Evolutionary conservation across 23 tunicate species (phyloP).

Genomic region (Halocynthia aurantium): DNA sequence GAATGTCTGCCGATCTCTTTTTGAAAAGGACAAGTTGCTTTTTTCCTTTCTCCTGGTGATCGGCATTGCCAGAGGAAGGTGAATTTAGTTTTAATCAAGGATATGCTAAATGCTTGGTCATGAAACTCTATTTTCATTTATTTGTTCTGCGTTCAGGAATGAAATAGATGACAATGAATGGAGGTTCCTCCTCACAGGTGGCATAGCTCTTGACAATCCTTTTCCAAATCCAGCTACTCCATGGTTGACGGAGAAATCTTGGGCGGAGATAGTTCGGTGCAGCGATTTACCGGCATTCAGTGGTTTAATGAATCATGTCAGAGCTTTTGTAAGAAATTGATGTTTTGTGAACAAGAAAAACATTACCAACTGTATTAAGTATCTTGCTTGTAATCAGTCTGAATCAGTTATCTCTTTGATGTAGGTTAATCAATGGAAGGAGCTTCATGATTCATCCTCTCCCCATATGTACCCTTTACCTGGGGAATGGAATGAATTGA

Average conservation of each 20-base stretch:
- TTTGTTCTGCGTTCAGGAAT: conserved; percentile 20
- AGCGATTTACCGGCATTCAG: conserved; percentile 52
- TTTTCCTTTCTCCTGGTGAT: conserved; percentile 82
- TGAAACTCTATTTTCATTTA: background rate
- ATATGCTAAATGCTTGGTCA: background rate
- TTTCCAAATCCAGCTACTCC: conserved; percentile 70
- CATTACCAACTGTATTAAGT: background rate
- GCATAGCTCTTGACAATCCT: conserved; percentile 78
- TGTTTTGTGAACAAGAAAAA: background rate
- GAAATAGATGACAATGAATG: conserved; percentile 63
- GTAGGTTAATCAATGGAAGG: conserved; percentile 52
- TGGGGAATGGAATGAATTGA: conserved; percentile 51
- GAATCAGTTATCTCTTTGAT: background rate
- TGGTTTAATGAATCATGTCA: conserved; percentile 61
- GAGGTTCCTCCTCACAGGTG: conserved; percentile 84
- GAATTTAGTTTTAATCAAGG: background rate
- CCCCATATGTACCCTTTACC: conserved; percentile 58
- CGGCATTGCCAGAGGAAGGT: conserved; percentile 82
- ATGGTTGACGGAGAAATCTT: conserved; percentile 81
- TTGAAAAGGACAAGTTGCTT: conserved; percentile 80
- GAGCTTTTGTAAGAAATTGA: conserved; percentile 31
- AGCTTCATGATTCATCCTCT: conserved; percentile 48
- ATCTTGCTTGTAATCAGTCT: background rate
- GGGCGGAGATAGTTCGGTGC: conserved; percentile 85
- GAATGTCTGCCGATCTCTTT: conserved; percentile 81